A percentile compares a stretch with the other conserved stretches of the same genome.
Conservation (phyloP, 2,113 vertebrate species). For the Paracanthobrama guichenoti region DNA sequence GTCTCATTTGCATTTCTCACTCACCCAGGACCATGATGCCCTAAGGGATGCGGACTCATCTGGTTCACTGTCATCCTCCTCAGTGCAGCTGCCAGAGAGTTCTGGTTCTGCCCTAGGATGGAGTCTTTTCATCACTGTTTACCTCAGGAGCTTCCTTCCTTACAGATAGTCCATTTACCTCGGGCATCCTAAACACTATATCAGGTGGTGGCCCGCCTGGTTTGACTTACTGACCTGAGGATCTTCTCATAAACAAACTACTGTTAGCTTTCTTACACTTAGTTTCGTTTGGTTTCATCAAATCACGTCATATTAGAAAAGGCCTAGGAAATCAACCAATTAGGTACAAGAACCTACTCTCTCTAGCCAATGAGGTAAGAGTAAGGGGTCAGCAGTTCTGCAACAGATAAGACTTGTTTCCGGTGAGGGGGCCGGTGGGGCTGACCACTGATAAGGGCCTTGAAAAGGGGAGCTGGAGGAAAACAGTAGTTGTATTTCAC, state of each 20-base stretch:
- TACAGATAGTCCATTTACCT: slow-evolving; percentile 3
- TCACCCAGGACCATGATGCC: slow-evolving; percentile 73
- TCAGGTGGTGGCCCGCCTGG: slow-evolving; percentile 52
- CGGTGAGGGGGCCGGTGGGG: slow-evolving; percentile 53
- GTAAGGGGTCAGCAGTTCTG: slow-evolving; percentile 51
- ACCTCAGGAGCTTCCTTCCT: slow-evolving; percentile 28
- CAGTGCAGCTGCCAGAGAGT: slow-evolving; percentile 54
- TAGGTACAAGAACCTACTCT: slow-evolving; percentile 39
- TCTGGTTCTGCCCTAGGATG: slow-evolving; percentile 60
- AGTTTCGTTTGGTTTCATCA: not conserved
- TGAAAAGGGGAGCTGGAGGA: slow-evolving; percentile 30
- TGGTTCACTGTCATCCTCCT: slow-evolving; percentile 66
- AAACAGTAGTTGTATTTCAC: slow-evolving; percentile 20
- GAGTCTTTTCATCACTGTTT: slow-evolving; percentile 63
- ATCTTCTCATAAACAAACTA: slow-evolving; percentile 46
- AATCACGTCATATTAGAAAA: not conserved
- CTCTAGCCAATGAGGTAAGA: slow-evolving; percentile 63
- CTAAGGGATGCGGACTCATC: slow-evolving; percentile 62
- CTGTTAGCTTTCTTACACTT: not conserved
- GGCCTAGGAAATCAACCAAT: slow-evolving; percentile 44
- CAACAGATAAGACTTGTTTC: slow-evolving; percentile 69
- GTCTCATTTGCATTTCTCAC: slow-evolving; percentile 47
- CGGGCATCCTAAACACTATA: slow-evolving; percentile 55
- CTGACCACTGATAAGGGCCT: slow-evolving; percentile 69
- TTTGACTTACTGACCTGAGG: slow-evolving; percentile 32